Base-by-base conservation (phyloP, 2,113 vertebrate species). In the Phaetusa simplex region DNA sequence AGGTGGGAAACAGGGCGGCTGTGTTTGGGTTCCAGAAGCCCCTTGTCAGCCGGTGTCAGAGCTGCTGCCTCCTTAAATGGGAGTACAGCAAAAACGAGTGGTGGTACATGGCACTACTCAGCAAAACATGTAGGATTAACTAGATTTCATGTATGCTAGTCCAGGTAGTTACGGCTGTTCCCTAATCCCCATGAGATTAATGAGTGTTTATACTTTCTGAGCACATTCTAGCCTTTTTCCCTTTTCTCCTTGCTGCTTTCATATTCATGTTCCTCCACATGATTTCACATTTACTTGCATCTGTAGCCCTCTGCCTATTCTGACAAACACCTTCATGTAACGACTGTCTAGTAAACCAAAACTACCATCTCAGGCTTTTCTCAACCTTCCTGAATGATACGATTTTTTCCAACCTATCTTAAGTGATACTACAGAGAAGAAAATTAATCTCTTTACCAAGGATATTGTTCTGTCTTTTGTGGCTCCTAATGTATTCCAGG, bases 401-500 rank as follows among this genome's bases (percentile, higher is more conserved):
- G 2, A 42, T 82, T 93, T 96, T 96, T 95, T 95, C 89, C 94
- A 93, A 36, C 42, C 45, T 70, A 61, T 64, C 32, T 85, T 93
- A 94, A 95, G 66, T 2, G 16, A 80, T 97, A 94, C n/a, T 59
- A 88, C 91, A 90, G 86, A 81, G 82, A 62, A 95, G 73, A 95
- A 95, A 89, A 90, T 86, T 71, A 88, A 95, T 90, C 82, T 87
- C 53, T 93, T 80, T 90, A 87, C 81, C 17, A 16, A 82, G 78
- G 82, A 86, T 90, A 94, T 88, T 96, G 79, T 88, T 96, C 79
- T 76, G 40, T 86, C 29, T 92, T 93, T 95, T 93, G 85, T 90
- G 83, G 26, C 52, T 92, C 80, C 73, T 91, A 91, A 89, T 82
- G 65, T 87, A 67, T 95, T 95, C 87, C 90, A 93, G 95, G 82